These are phyloP conservation scores for Acanthurus lineatus DNA, from an alignment of 2,797 vertebrate species.

Conservation along the genomic window DNA sequence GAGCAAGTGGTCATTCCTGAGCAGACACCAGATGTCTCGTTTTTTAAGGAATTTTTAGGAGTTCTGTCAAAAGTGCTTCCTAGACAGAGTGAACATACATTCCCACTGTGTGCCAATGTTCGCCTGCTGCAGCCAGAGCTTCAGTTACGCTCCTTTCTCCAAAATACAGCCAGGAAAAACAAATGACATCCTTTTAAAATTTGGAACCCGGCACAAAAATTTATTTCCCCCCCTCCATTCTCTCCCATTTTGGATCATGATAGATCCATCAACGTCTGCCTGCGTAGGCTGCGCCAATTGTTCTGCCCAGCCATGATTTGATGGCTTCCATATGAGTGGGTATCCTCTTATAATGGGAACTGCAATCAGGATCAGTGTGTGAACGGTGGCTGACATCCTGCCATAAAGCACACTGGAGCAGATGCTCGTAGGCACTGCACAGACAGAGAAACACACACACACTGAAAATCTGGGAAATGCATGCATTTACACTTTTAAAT, in stretches of 20 bases:
- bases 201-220: constrained; percentile 43
- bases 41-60: constrained; percentile 44
- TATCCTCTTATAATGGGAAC: constrained; percentile 70
- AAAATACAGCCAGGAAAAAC: constrained; percentile 71
- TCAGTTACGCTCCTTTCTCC: constrained; percentile 62
- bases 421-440: constrained; percentile 26
- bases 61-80: constrained; percentile 57
- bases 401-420: constrained; percentile 47
- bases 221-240: constrained; percentile 9
- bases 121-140: constrained; percentile 52
- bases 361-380: constrained; percentile 72
- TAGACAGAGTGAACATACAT: constrained; percentile 44
- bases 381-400: constrained; percentile 68
- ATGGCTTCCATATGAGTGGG: constrained; percentile 78
- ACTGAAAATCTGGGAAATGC: constrained; percentile 12
- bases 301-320: constrained; percentile 67
- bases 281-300: constrained; percentile 65
- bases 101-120: constrained; percentile 57
- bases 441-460: neutral
- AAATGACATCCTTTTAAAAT: constrained; percentile 72
- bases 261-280: constrained; percentile 71
- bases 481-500: constrained; percentile 10
- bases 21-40: constrained; percentile 20
- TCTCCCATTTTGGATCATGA: constrained; percentile 56
- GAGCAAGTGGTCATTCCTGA: constrained; percentile 14